These are phyloP conservation scores for Macrotrachela quadricornifera DNA, from an alignment of 1,140 invertebrate genomes.

Conservation along the genomic window DNA sequence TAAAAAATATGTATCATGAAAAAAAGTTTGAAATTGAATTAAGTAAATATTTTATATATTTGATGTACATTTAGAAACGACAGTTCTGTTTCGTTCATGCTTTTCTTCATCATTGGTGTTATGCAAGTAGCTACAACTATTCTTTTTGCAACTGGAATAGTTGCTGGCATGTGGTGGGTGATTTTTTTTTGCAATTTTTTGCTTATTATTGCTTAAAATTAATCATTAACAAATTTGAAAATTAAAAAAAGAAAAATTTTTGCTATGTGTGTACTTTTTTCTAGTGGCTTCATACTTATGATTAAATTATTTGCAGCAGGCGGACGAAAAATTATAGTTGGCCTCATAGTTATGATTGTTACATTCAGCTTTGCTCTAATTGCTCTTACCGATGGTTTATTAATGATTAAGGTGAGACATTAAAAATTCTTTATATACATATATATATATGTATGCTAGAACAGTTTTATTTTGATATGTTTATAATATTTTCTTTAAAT, in stretches of 20 bases:
- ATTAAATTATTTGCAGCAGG: slow-evolving; percentile 9
- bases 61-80: slow-evolving; percentile 50
- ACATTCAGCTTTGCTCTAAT: slow-evolving; percentile 30
- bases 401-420: slow-evolving; percentile 66
- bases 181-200: slow-evolving; percentile 1
- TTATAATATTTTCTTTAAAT: slow-evolving; percentile 1
- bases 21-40: no score
- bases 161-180: not conserved
- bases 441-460: slow-evolving; percentile 22
- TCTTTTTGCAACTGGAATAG: slow-evolving; percentile 37
- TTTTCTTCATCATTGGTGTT: slow-evolving; percentile 44
- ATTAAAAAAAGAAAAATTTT: not conserved
- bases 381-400: slow-evolving; percentile 50
- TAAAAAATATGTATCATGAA: no score
- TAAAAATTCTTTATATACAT: slow-evolving; percentile 30
- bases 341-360: slow-evolving; percentile 20
- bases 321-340: slow-evolving; percentile 15
- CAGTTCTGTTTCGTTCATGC: slow-evolving; percentile 34
- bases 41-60: not conserved
- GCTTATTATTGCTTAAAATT: slow-evolving; percentile 9
- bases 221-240: slow-evolving; percentile 20
- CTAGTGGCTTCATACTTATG: slow-evolving; percentile 1
- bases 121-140: slow-evolving; percentile 48
- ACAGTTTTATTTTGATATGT: slow-evolving; percentile 33
- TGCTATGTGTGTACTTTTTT: not conserved